These are phyloP conservation scores for Pinctada fucata DNA, from an alignment of 2,888 invertebrate species.

Conservation along the genomic window DNA sequence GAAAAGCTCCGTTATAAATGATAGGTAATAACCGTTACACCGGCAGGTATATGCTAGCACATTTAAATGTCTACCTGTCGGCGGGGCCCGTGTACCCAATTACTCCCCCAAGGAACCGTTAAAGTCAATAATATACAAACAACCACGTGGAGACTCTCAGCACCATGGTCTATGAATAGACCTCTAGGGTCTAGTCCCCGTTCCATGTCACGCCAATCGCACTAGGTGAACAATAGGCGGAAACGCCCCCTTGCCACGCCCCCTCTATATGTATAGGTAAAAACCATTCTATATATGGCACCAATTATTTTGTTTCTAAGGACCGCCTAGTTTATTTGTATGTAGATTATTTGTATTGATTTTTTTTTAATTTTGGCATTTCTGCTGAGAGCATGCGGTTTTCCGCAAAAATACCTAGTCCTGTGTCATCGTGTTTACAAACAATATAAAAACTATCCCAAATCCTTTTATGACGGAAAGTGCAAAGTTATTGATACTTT, in stretches of 20 bases:
- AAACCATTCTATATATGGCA: not conserved
- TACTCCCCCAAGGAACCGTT: conserved; percentile 8
- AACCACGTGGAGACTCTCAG: not conserved
- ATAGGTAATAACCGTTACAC: not conserved
- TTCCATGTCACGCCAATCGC: not conserved
- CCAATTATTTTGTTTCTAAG: not conserved
- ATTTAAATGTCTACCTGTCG: not conserved
- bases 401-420: too few species aligned
- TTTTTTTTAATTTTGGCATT: too few species aligned
- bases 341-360: too few species aligned
- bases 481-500: too few species aligned
- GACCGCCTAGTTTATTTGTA: not conserved
- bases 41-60: not conserved
- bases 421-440: too few species aligned
- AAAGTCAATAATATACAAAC: conserved; percentile 18
- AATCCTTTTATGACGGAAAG: too few species aligned
- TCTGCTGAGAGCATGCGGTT: too few species aligned
- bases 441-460: too few species aligned
- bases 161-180: not conserved
- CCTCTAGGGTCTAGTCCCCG: too few species aligned
- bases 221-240: not conserved
- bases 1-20: not conserved
- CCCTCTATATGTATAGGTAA: too few species aligned
- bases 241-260: not conserved
- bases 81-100: not conserved